Evolutionary conservation across 2,113 vertebrate genomes (phyloP).

Genomic region (Ondatra zibethicus): DNA sequence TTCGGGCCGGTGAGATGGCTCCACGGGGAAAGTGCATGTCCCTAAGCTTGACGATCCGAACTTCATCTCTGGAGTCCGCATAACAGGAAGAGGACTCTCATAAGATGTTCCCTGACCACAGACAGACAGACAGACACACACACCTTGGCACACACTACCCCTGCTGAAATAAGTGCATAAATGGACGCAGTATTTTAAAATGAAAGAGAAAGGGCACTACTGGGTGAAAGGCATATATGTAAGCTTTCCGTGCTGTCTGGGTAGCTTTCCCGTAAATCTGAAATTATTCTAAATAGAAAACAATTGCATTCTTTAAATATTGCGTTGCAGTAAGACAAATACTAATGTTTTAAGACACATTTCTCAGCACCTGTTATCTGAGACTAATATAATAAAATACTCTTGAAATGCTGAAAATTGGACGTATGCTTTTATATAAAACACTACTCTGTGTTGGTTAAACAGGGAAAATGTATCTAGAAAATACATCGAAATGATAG

Average conservation of each 20-base stretch:
- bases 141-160: no score
- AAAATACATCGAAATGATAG: not conserved
- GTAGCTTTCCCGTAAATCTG: not conserved
- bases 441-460: not conserved
- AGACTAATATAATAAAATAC: not conserved
- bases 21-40: not conserved
- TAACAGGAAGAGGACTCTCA: not conserved
- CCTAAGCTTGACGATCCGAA: no score
- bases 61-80: not conserved
- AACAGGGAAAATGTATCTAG: not conserved
- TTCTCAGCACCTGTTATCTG: not conserved
- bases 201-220: not conserved
- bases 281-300: constrained; percentile 15
- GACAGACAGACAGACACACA: not conserved
- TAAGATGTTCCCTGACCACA: not conserved
- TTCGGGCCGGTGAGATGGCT: not conserved
- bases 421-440: not conserved
- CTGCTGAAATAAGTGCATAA: not conserved
- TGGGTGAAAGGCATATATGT: accelerated
- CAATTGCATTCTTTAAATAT: not conserved
- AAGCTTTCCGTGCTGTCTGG: not conserved
- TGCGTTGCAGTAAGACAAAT: not conserved
- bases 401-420: not conserved
- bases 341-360: not conserved
- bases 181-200: not conserved